Evolutionary conservation across 1,140 invertebrate genomes (phyloP), one percentile per base, ranked within the genome.

Genomic region (Papilio aristodemus): DNA sequence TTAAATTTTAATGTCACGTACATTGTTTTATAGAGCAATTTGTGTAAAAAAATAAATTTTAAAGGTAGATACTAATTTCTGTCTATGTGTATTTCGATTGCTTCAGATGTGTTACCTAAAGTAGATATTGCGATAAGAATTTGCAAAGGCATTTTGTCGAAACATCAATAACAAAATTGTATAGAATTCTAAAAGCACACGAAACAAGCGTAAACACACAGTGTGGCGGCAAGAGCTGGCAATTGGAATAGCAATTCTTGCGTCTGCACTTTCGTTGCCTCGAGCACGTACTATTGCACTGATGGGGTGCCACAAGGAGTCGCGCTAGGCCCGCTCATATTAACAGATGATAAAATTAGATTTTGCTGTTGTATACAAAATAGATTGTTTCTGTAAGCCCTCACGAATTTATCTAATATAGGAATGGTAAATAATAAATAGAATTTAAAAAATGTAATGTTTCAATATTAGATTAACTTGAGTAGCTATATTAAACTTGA

Each of bases 181-280:
- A 66, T 66, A 50, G 41, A 37, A 50, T 66, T 66, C 22, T 19
- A 64, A 41, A 64, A 66, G 62, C 57, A 57, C 32, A 67, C 62
- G 38, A 71, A 71, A 68, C 10, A 67, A 68, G 43, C 64, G 62
- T 69, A 64, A 70, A 68, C 70, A 66, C 13, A 66, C 22, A 50
- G 27, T 36, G 43, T 6, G 17, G 25, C 41, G 41, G 41, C 63
- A 46, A 46, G 41, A 37, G 70, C 54, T 64, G 17, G 69, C 73
- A 75, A 78, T 78, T 78, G 73, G 73, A 75, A 75, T 70, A 60
- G 73, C 71, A 78, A 75, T 75, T 67, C 71, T 68, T 70, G 71
- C 75, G 73, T 75, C 70, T 64, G 71, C 70, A 78, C 76, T 78
- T 78, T 78, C 76, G 64, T 67, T 70, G 68, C 76, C 76, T 14